Evolutionary conservation across 2,797 vertebrate genomes (phyloP), one percentile per base, ranked within the genome.

Genomic region (Sternarchorhynchus goeldii): DNA sequence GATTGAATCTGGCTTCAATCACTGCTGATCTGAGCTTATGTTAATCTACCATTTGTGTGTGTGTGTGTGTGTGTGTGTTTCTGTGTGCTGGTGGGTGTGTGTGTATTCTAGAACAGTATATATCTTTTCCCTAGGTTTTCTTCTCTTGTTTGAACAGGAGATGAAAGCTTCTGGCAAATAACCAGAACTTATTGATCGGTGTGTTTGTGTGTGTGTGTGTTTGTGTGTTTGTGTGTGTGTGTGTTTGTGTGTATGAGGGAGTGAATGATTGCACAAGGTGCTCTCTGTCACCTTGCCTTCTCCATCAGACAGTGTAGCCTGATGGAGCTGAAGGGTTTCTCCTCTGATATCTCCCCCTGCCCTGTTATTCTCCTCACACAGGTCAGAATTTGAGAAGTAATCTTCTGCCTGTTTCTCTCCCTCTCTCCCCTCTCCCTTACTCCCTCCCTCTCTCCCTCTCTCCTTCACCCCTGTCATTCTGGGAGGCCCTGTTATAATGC

Each of bases 211-310:
- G 68, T 75, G 68, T 76, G 18, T 21, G 16, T 58, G 18, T 68
- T 17, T 20, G 78, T 45, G 36, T 69, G 80, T 7, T 20, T 84
- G 79, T 76, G 58, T 18, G 60, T 81, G 81, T 83, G 83, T 81
- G 85, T 83, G n/a, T 6, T 3, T 25, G 25, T 25, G 25, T 25
- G 25, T 25, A 25, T 25, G 25, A 25, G 25, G 25, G 25, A 25
- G 25, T 25, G 25, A 25, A 25, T 25, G 25, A 25, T 25, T 25
- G 25, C 25, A 25, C 25, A 25, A 25, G 10, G 6, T 10, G 5
- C 4, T 41, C 6, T 41, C 39, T 41, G 6, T 41, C 39, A 41
- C 39, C 39, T 41, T 41, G 39, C 14, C 21, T 12, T 6, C 56
- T n/a, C 56, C 58, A 12, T 60, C 58, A 59, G 58, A 59, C 20